Percentiles rank a stretch among this genome's conserved stretches.
Evolutionary conservation across 1,140 invertebrate genomes (phyloP).

Genomic region (Hetaerina americana): DNA sequence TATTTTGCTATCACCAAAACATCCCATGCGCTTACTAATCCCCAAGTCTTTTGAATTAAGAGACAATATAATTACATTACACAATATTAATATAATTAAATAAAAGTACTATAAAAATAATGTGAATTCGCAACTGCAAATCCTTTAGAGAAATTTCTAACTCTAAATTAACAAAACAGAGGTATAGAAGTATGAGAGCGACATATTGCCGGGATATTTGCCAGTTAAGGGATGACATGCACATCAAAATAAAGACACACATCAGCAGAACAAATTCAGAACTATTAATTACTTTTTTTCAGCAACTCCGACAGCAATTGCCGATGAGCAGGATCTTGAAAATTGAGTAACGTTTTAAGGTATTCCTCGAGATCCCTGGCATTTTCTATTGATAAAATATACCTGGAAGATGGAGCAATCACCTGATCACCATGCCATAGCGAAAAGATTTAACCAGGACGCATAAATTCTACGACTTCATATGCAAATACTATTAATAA

Average conservation of each 20-base stretch:
- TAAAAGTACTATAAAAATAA: neutral
- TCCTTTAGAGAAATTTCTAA: neutral
- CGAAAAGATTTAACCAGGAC: neutral
- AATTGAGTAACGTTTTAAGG: conserved; percentile 49
- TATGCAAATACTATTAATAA: neutral
- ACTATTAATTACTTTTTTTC: conserved; percentile 28
- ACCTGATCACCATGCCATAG: neutral
- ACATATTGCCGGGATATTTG: neutral
- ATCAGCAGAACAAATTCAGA: neutral
- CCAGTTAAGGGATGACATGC: neutral
- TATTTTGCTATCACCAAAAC: too few relatives aligned
- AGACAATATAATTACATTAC: too few relatives aligned
- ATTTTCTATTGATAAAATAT: conserved; percentile 47
- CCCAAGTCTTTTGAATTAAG: too few relatives aligned
- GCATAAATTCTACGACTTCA: neutral
- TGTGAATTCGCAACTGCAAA: neutral
- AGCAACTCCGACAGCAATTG: conserved; percentile 47
- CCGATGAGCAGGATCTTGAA: conserved; percentile 44
- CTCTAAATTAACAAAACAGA: neutral
- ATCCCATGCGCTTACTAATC: too few relatives aligned
- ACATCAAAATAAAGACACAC: neutral
- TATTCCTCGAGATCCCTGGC: conserved; percentile 54
- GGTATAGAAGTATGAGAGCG: neutral
- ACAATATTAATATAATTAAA: too few relatives aligned
- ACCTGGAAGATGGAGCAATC: conserved; percentile 29